Evolutionary conservation across 2,888 invertebrate species (phyloP), one percentile per base, ranked within the genome.

Genomic region (Patella pellucida): DNA sequence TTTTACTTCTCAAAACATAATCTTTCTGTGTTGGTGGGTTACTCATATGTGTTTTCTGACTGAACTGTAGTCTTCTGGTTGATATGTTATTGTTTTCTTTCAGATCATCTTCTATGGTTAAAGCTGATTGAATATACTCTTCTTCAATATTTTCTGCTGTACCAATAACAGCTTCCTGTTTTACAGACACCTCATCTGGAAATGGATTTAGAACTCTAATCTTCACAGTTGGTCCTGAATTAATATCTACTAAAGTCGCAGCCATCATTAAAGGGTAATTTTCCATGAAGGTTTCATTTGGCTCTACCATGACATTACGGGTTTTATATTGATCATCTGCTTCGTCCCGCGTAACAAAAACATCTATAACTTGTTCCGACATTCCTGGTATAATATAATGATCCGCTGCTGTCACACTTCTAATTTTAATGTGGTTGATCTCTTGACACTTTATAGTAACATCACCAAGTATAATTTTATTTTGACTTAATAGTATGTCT

Each of bases 141-240:
- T 52, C 41, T 50, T 71, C 71, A 14, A 77, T 54, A 12, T 56
- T 52, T 27, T 80, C 78, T 15, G 79, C 79, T 15, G 41, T 67
- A 14, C 79, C 77, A 27, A 81, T 50, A 14, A 72, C 71, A 14
- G 78, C 71, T 68, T 79, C 76, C 56, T 78, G 76, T 14, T 67
- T 19, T 31, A 31, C 31, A 31, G 31, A 31, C 31, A 31, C 31
- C 0, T 31, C 31, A 31, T 31, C 31, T 31, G 71, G 71, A 62
- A 78, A 79, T 19, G 78, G 77, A 54, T 82, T 82, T 41, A 79
- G 52, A 14, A 82, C 50, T 14, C 79, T 76, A 1, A 79, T 75
- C 52, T 78, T 78, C 67, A 19, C 67, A 12, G 77, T 79, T 16
- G 72, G 56, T 27, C 27, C 56, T 41, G 70, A 15, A 12, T 70